Base-by-base conservation (phyloP, 2,113 vertebrate genomes). In the Paramormyrops kingsleyae region DNA sequence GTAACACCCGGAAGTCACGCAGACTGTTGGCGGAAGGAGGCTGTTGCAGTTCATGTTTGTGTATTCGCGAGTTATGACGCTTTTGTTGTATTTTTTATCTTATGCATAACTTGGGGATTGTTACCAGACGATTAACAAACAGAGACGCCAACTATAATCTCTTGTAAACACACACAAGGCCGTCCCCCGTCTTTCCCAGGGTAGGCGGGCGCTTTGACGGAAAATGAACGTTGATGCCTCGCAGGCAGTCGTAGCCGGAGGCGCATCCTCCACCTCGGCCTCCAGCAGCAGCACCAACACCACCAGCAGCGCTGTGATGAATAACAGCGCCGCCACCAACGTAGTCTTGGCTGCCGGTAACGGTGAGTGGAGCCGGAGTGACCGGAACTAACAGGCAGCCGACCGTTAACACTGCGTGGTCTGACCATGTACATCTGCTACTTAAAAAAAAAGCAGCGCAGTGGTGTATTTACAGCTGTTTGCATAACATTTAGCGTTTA, bases 161-260 rank as follows among this genome's bases (percentile, higher is more conserved):
- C 46, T 19, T 88, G 39, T 44, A 88, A n/a, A 62, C 0, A 39
- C 6, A 8, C 35, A 62, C 21, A 35, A 44, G 88, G 42, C 83
- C 39, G 17, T 2, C 35, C 6, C 31, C 35, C 77, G 35, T 83
- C 35, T 83, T 83, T 83, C 19, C 52, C 3, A 77, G 86, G 27
- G 17, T 35, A 66, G 50, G 4, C 24, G 7, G 80, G 0, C 35
- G 6, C 42, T 59, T n/a, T 83, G 50, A 10, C 35, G 56, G 50
- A 93, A 88, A 52, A 95, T 95, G 94, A 96, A 95, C 90, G 93
- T 95, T 62, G 96, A 96, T 87, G 93, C 92, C n/a, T 89, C 92
- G 8, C 95, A 95, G 91, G 90, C 94, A 35, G 94, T 93, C 46
- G 93, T 94, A 59, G 92, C 94, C 0, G 95, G 93, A 89, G 94